Percentiles rank a stretch among this genome's conserved stretches.
Evolutionary conservation across 2,797 vertebrate genomes (phyloP).

Genomic region (Danio jaintianensis): DNA sequence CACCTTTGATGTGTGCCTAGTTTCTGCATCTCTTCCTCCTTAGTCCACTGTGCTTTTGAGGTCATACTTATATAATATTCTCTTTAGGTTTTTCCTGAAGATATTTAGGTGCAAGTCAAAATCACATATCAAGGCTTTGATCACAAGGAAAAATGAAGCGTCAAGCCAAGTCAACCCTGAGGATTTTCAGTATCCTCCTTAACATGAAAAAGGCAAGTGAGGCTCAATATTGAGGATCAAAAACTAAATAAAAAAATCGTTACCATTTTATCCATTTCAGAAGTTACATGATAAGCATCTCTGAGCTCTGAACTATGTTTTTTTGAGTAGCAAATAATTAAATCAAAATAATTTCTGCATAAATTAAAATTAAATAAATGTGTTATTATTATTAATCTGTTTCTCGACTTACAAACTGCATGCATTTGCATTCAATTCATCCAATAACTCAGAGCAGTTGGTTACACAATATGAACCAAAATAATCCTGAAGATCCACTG

Average conservation of each 20-base stretch:
- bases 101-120: conserved; percentile 1
- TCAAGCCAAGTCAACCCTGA: background rate
- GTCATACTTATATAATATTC: conserved; percentile 29
- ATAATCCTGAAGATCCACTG: background rate
- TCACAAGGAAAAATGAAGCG: background rate
- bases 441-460: background rate
- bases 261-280: too few species aligned
- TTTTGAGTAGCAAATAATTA: too few species aligned
- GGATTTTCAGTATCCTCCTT: background rate
- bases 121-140: background rate
- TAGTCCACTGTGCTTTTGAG: background rate
- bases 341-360: too few species aligned
- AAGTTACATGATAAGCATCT: too few species aligned
- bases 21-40: background rate
- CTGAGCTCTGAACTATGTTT: too few species aligned
- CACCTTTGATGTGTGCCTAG: conserved; percentile 2
- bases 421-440: background rate
- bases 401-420: too few species aligned
- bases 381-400: too few species aligned
- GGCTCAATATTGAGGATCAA: background rate
- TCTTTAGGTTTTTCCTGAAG: conserved; percentile 12
- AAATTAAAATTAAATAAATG: too few species aligned
- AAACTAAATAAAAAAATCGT: background rate
- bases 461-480: background rate
- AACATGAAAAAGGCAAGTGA: background rate